Conservation (phyloP, 1,140 invertebrate species). For the Hirudo medicinalis region DNA sequence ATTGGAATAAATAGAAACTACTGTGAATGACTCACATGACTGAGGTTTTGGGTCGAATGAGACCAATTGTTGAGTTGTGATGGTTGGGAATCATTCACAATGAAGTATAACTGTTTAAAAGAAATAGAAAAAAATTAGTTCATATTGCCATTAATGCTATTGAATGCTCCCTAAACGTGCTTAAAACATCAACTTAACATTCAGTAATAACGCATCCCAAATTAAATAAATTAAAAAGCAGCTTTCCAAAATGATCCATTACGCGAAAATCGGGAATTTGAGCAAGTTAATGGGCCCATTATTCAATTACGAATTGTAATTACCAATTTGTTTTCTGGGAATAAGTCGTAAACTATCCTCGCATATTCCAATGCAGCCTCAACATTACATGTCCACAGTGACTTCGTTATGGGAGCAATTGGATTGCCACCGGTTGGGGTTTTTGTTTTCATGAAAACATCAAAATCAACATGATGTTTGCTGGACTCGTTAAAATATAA, state of each 20-base stretch:
- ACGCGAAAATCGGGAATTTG: background rate
- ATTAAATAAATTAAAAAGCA: background rate
- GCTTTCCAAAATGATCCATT: too few relatives aligned
- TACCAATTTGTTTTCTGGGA: conserved; percentile 72
- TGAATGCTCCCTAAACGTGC: conserved; percentile 7
- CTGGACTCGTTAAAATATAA: conserved; percentile 73
- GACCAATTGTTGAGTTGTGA: conserved; percentile 70
- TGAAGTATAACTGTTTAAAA: conserved; percentile 58
- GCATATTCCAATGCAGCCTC: conserved; percentile 89
- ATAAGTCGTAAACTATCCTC: conserved; percentile 87
- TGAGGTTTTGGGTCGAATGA: conserved; percentile 61
- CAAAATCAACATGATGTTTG: conserved; percentile 73
- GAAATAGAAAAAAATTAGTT: background rate
- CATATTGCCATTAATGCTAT: conserved; percentile 22
- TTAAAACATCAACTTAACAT: conserved; percentile 1
- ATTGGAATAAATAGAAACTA: conserved; percentile 1
- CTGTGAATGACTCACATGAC: conserved; percentile 14
- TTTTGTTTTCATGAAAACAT: conserved; percentile 48
- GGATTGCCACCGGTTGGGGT: conserved; percentile 52
- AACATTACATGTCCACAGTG: conserved; percentile 82
- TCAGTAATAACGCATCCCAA: background rate
- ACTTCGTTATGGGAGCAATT: conserved; percentile 60
- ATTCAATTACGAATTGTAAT: conserved; percentile 19
- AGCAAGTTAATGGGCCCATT: background rate
- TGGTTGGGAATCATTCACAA: conserved; percentile 64